Evolutionary conservation across 2,113 vertebrate genomes (phyloP).

Genomic region (Sinocyclocheilus maitianheensis): DNA sequence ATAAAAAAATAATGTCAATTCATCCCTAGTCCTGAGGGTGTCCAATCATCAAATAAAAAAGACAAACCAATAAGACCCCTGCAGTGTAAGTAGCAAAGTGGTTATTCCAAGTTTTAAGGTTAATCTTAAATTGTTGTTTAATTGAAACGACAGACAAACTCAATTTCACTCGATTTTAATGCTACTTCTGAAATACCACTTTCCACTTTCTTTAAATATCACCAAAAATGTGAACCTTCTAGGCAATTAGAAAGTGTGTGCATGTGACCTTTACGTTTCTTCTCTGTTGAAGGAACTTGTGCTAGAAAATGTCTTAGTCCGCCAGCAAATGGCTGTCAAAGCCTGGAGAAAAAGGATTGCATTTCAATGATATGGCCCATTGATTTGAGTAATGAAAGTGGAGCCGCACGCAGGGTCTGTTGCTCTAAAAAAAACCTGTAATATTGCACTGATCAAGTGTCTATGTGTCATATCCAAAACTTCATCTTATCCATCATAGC

Average conservation of each 20-base stretch:
- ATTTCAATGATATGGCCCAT: conserved; percentile 74
- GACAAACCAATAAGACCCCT: neutral
- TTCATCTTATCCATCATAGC: neutral
- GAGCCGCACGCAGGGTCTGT: conserved; percentile 56
- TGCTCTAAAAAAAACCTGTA: conserved; percentile 29
- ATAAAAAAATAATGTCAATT: neutral
- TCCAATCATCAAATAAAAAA: neutral
- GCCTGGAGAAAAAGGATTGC: conserved; percentile 65
- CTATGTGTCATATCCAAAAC: neutral
- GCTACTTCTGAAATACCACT: neutral
- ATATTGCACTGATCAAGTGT: neutral
- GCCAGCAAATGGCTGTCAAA: conserved; percentile 58
- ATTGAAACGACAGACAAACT: neutral
- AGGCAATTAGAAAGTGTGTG: conserved; percentile 16
- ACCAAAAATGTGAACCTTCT: neutral
- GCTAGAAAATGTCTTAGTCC: conserved; percentile 66
- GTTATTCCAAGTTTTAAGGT: neutral
- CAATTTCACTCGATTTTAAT: neutral
- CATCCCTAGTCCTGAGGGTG: neutral
- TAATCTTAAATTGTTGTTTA: neutral
- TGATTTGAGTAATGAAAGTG: conserved; percentile 75
- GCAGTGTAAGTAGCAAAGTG: neutral
- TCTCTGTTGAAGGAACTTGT: conserved; percentile 18
- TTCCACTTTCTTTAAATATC: conserved; percentile 9
- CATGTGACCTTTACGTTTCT: conserved; percentile 9